phyloP scores from a whole-genome alignment of 2,797 vertebrate species.

The Fringilla coelebs region DNA sequence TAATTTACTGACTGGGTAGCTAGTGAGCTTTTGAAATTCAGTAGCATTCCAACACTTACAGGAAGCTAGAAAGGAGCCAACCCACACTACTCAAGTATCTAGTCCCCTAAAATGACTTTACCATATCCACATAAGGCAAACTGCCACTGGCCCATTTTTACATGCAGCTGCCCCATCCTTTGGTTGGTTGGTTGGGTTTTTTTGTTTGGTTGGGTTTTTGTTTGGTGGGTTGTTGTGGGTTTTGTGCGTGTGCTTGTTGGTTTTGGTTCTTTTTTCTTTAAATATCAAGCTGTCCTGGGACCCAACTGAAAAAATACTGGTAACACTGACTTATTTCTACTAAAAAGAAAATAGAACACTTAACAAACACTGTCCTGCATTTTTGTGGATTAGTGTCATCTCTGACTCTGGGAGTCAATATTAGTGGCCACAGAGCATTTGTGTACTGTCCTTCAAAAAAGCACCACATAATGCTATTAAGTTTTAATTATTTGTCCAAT shows the following conservation, averaged over 20 bases:
- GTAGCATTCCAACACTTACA: not conserved
- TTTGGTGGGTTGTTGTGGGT: not conserved
- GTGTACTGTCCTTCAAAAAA: not conserved
- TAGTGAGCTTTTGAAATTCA: not conserved
- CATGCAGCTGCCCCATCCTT: not conserved
- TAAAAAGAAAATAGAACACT: not conserved
- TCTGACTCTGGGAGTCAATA: not conserved
- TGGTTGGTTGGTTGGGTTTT: not conserved
- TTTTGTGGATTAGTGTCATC: not conserved
- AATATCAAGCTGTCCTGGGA: not conserved
- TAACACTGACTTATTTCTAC: not conserved
- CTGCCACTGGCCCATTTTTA: not conserved
- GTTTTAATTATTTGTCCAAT: not conserved
- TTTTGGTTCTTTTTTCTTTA: not conserved
- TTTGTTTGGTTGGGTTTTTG: not conserved
- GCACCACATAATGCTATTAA: not conserved
- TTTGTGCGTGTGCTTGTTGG: not conserved
- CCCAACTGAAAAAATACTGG: not conserved
- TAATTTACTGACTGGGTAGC: not conserved
- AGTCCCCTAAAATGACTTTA: not conserved
- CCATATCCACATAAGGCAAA: not conserved
- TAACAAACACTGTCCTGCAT: not conserved
- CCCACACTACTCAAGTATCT: not conserved
- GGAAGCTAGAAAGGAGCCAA: not conserved
- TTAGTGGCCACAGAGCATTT: not conserved